These are phyloP conservation scores for Agrotis puta DNA, from an alignment of 2,888 invertebrate species.

Conservation along the genomic window DNA sequence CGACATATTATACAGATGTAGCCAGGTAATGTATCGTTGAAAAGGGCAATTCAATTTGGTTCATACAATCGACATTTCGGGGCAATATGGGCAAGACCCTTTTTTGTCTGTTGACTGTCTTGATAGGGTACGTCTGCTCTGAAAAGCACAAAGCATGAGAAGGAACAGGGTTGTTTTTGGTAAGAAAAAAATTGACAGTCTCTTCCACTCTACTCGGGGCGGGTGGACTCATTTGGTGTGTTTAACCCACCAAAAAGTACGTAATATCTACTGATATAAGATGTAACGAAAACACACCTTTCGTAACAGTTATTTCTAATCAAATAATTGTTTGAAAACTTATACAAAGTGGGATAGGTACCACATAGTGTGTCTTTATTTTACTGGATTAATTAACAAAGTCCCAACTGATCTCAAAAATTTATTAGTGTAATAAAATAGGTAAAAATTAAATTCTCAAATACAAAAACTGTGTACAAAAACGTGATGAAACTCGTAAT, in stretches of 20 bases:
- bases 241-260: no score
- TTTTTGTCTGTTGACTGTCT: no score
- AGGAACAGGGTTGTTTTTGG: no score
- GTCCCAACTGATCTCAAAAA: neutral
- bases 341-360: neutral
- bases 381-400: neutral
- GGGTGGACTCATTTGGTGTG: no score
- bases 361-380: neutral
- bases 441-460: neutral
- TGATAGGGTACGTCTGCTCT: no score
- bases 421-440: neutral
- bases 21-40: slow-evolving; percentile 4
- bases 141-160: no score
- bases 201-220: no score
- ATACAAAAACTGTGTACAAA: neutral
- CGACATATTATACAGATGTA: neutral
- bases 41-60: neutral
- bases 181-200: no score
- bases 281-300: neutral
- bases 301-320: neutral
- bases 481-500: neutral
- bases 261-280: no score
- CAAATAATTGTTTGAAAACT: neutral
- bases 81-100: neutral
- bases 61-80: neutral